Evolutionary conservation across 2,888 invertebrate species (phyloP).

Genomic region (Arge pagana): DNA sequence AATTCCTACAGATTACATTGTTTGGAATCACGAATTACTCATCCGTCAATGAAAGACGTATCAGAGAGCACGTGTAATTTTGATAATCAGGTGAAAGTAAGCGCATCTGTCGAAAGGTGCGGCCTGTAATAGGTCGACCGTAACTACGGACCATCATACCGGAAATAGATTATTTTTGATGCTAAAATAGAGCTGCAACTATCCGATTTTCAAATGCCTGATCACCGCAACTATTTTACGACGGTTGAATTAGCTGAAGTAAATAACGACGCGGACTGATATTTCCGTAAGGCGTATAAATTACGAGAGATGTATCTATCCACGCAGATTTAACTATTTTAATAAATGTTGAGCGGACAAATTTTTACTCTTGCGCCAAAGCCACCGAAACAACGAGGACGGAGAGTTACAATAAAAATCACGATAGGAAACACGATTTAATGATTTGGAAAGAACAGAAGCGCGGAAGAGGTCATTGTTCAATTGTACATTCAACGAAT

Average conservation of each 20-base stretch:
- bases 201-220: too few relatives aligned
- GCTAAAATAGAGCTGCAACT: constrained; percentile 11
- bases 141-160: constrained; percentile 16
- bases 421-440: constrained; percentile 19
- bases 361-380: constrained; percentile 17
- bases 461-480: constrained; percentile 13
- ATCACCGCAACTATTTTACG: too few relatives aligned
- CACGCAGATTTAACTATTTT: background rate
- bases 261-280: too few relatives aligned
- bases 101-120: constrained; percentile 10
- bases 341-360: constrained; percentile 13
- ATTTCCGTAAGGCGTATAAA: too few relatives aligned
- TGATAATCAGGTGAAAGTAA: constrained; percentile 13
- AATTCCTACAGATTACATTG: too few relatives aligned
- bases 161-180: constrained; percentile 19
- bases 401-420: constrained; percentile 11
- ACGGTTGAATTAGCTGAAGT: too few relatives aligned
- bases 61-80: too few relatives aligned
- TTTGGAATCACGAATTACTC: too few relatives aligned
- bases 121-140: constrained; percentile 10
- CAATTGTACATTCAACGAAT: constrained; percentile 6
- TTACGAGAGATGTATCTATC: too few relatives aligned
- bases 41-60: too few relatives aligned
- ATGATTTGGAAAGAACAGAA: constrained; percentile 16
- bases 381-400: constrained; percentile 19